Evolutionary conservation across 2,113 vertebrate species (phyloP).

Genomic region (Daphoenositta chrysoptera): DNA sequence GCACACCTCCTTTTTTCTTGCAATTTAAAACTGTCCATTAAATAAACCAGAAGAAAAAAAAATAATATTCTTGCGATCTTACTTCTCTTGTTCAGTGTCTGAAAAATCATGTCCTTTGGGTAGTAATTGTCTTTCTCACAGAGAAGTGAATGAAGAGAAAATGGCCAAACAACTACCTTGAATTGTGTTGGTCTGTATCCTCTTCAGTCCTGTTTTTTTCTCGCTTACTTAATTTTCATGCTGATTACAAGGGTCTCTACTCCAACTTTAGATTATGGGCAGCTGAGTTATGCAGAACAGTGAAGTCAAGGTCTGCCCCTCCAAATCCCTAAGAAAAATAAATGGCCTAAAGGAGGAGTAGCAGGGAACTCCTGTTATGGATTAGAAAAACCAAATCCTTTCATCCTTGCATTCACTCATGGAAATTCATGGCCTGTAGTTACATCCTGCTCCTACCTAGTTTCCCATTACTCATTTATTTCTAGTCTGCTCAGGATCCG

Average conservation of each 20-base stretch:
- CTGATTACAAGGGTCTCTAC: not conserved
- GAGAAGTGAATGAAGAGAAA: not conserved
- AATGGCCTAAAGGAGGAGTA: not conserved
- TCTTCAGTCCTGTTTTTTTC: not conserved
- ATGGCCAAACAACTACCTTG: not conserved
- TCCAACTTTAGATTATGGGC: not conserved
- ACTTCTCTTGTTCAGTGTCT: not conserved
- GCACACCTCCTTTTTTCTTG: not conserved
- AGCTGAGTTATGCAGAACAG: fast-evolving
- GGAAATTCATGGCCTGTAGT: not conserved
- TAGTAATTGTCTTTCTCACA: not conserved
- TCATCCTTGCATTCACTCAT: not conserved
- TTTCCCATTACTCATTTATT: not conserved
- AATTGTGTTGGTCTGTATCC: not conserved
- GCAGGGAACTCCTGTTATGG: not conserved
- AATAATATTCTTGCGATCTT: not conserved
- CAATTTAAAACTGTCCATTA: not conserved
- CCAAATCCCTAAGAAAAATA: not conserved
- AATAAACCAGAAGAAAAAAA: not conserved
- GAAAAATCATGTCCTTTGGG: not conserved
- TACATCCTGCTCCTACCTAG: not conserved
- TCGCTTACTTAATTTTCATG: not conserved
- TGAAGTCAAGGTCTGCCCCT: not conserved
- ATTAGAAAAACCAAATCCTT: not conserved
- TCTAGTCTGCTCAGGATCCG: not conserved